Percentiles rank a stretch among this genome's conserved stretches.
Conservation (phyloP, 2,888 invertebrate genomes). For the Volucella bombylans region DNA sequence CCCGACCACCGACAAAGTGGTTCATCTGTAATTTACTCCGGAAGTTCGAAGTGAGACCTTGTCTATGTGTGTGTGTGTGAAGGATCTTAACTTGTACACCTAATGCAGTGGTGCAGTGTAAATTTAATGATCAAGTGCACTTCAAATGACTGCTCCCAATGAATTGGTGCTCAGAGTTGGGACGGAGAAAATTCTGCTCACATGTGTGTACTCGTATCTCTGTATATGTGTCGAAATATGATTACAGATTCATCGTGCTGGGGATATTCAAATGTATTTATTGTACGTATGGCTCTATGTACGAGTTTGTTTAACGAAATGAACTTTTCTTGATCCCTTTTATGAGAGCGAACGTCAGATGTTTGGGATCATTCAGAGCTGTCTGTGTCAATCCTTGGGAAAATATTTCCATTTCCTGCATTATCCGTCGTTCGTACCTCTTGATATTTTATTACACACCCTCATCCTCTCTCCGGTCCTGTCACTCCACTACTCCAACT, state of each 20-base stretch:
- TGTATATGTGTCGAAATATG: background rate
- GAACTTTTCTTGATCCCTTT: slow-evolving; percentile 25
- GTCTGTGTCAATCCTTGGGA: slow-evolving; percentile 27
- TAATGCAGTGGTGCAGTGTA: background rate
- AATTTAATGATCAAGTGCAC: slow-evolving; percentile 36
- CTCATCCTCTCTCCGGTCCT: background rate
- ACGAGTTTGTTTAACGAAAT: background rate
- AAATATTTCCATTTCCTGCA: slow-evolving; percentile 27
- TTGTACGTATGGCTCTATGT: background rate
- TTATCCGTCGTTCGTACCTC: slow-evolving; percentile 8
- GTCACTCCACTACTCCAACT: too few relatives aligned
- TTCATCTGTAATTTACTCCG: slow-evolving; percentile 34
- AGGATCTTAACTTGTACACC: too few relatives aligned
- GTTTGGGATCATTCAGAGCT: slow-evolving; percentile 3
- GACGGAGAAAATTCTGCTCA: background rate
- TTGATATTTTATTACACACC: slow-evolving; percentile 35
- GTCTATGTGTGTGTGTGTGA: too few relatives aligned
- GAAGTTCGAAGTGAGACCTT: too few relatives aligned
- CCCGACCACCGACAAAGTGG: slow-evolving; percentile 25
- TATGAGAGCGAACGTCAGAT: background rate
- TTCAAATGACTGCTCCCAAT: background rate
- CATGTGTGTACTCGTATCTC: too few relatives aligned
- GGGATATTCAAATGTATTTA: too few relatives aligned
- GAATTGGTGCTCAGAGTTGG: too few relatives aligned
- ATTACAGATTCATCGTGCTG: slow-evolving; percentile 29